These are phyloP conservation scores for Diadophis punctatus DNA, from an alignment of 2,113 vertebrate species.

Conservation along the genomic window DNA sequence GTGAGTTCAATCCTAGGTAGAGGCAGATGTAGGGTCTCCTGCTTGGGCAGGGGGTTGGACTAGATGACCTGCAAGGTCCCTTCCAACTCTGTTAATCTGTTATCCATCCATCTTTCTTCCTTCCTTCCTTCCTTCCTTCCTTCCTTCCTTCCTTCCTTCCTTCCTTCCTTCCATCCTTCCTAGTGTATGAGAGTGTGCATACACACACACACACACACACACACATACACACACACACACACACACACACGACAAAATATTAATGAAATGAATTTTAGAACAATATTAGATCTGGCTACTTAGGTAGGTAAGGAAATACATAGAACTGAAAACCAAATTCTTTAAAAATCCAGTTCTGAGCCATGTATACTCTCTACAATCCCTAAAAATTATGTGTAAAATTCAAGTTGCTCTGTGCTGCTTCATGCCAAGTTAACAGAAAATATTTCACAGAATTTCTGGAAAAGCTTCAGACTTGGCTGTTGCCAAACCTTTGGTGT, in stretches of 20 bases:
- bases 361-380: not conserved
- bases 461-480: not conserved
- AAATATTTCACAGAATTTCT: not conserved
- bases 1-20: too few species aligned
- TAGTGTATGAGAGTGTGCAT: fast-evolving
- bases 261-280: not conserved
- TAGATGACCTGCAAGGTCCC: too few species aligned
- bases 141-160: too few species aligned
- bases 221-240: too few species aligned
- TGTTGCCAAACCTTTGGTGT: not conserved
- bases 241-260: not conserved
- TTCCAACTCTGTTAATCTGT: too few species aligned
- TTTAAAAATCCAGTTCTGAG: not conserved
- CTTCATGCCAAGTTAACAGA: not conserved
- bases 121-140: too few species aligned
- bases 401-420: not conserved
- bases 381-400: not conserved
- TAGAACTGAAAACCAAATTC: not conserved
- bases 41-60: too few species aligned
- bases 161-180: too few species aligned
- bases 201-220: too few species aligned
- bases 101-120: too few species aligned
- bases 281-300: not conserved
- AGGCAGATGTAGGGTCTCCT: too few species aligned
- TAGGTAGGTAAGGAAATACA: not conserved